A percentile compares a stretch with the other conserved stretches of the same genome.
Conservation (phyloP, 2,888 invertebrate genomes). For the Caenorhabditis sp. region DNA sequence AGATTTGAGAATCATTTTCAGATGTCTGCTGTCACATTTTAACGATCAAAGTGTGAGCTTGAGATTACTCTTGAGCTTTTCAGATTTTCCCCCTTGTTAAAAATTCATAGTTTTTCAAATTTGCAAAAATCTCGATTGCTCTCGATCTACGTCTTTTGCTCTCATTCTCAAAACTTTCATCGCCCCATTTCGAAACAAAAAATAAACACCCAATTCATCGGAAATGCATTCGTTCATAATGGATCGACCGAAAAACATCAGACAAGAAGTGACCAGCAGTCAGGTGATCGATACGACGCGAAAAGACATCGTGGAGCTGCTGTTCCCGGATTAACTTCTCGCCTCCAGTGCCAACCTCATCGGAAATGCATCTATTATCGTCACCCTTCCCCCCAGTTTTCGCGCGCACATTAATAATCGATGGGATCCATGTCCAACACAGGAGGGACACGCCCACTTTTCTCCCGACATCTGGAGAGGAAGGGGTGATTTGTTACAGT, state of each 20-base stretch:
- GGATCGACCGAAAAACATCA: slow-evolving; percentile 53
- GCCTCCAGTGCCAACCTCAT: slow-evolving; percentile 22
- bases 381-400: slow-evolving; percentile 46
- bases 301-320: slow-evolving; percentile 9
- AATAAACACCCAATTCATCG: slow-evolving; percentile 10
- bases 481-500: slow-evolving; percentile 55
- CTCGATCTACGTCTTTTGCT: neutral
- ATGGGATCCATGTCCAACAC: slow-evolving; percentile 24
- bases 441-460: slow-evolving; percentile 49
- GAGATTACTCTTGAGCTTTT: no score
- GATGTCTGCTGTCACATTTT: no score
- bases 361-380: slow-evolving; percentile 62
- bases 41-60: no score
- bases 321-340: neutral
- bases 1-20: no score
- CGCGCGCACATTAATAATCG: slow-evolving; percentile 66
- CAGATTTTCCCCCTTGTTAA: no score
- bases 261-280: slow-evolving; percentile 41
- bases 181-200: slow-evolving; percentile 11
- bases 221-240: slow-evolving; percentile 64
- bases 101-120: no score
- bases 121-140: neutral
- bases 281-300: slow-evolving; percentile 63
- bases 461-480: slow-evolving; percentile 39
- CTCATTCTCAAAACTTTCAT: slow-evolving; percentile 21